These are phyloP conservation scores for Polyommatus icarus DNA, from an alignment of 2,888 invertebrate genomes.

Conservation along the genomic window DNA sequence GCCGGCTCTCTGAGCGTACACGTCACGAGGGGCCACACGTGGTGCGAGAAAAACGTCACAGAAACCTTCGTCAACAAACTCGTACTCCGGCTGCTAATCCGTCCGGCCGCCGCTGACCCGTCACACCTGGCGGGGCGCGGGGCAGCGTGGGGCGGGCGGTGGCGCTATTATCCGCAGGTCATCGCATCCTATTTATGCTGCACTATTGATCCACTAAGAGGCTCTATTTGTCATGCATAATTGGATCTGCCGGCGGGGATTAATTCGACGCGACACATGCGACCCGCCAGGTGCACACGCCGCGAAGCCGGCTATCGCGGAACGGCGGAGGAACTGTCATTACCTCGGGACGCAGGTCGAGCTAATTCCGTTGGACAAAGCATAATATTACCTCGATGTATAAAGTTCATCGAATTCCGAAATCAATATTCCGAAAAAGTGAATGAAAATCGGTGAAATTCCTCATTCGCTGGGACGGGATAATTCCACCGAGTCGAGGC, in stretches of 20 bases:
- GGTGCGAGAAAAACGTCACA: background rate
- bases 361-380: too few relatives aligned
- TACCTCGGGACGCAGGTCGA: background rate
- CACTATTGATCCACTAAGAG: constrained; percentile 49
- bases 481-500: background rate
- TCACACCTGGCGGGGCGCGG: background rate
- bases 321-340: background rate
- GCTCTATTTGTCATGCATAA: constrained; percentile 39
- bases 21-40: background rate
- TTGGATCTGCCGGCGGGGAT: constrained; percentile 34
- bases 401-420: too few relatives aligned
- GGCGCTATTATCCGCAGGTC: constrained; percentile 41
- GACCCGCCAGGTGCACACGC: constrained; percentile 3
- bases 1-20: background rate
- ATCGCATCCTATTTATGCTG: constrained; percentile 57
- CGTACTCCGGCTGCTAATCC: background rate
- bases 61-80: background rate
- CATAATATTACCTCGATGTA: too few relatives aligned
- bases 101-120: background rate
- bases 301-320: background rate
- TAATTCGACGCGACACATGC: constrained; percentile 32
- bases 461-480: background rate
- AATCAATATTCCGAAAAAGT: background rate
- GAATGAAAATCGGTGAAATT: background rate
- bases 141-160: background rate